phyloP scores from a whole-genome alignment of 2,113 vertebrate genomes.

The Colaptes auratus region DNA sequence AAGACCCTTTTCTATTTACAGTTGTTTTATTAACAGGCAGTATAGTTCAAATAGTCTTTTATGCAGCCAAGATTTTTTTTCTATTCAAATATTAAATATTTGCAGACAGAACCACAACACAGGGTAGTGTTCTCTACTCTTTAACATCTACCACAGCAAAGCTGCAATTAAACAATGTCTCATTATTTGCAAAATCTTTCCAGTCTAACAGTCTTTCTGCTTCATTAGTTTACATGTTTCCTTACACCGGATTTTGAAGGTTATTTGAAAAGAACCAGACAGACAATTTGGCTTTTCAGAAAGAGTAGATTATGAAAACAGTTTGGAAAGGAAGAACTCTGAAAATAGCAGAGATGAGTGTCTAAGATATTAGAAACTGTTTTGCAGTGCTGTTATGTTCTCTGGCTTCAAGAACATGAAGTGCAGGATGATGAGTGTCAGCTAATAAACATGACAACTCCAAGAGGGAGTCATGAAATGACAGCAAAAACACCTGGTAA shows the following conservation, averaged over 20 bases:
- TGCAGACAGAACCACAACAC: not conserved
- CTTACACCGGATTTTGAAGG: slow-evolving; percentile 10
- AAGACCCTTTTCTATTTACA: not conserved
- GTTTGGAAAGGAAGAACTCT: slow-evolving; percentile 25
- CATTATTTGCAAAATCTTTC: not conserved
- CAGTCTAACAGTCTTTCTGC: not conserved
- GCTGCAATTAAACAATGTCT: not conserved
- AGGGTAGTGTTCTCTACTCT: not conserved
- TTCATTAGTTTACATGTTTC: slow-evolving; percentile 15
- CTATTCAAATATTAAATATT: not conserved
- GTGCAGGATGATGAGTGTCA: slow-evolving; percentile 4
- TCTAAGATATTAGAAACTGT: slow-evolving; percentile 36
- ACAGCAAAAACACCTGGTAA: slow-evolving; percentile 13
- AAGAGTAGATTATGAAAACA: slow-evolving; percentile 36
- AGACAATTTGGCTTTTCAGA: slow-evolving; percentile 46
- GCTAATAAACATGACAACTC: slow-evolving; percentile 43
- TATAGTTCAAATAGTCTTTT: not conserved
- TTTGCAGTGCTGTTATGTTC: slow-evolving; percentile 40
- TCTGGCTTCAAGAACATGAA: slow-evolving; percentile 23
- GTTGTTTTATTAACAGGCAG: not conserved
- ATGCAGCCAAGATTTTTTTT: not conserved
- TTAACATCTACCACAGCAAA: not conserved
- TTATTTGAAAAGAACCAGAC: slow-evolving; percentile 52
- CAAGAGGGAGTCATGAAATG: slow-evolving; percentile 30
- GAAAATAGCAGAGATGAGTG: not conserved